Evolutionary conservation across 2,113 vertebrate genomes (phyloP).

Genomic region (Aplodontia rufa): DNA sequence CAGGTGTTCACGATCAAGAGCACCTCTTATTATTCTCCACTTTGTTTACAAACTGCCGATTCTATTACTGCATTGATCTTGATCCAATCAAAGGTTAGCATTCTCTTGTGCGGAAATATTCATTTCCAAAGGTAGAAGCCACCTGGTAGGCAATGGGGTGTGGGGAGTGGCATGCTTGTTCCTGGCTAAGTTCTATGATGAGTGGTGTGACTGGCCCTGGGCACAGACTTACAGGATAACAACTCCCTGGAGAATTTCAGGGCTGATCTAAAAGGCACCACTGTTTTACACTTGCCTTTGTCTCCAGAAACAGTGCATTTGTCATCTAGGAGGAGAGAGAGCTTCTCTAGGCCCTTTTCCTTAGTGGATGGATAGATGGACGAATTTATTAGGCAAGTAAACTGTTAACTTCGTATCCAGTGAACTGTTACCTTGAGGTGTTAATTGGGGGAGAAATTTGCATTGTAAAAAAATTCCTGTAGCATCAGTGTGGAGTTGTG

Average conservation of each 20-base stretch:
- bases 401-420: not conserved
- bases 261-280: not conserved
- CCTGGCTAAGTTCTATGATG: not conserved
- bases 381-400: constrained; percentile 17
- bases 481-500: too few species aligned
- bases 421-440: not conserved
- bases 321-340: not conserved
- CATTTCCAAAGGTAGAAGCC: not conserved
- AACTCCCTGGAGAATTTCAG: not conserved
- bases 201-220: not conserved
- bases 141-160: not conserved
- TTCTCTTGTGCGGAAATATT: not conserved
- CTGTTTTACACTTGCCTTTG: not conserved
- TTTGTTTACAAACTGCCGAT: constrained; percentile 11
- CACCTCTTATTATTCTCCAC: not conserved
- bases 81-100: not conserved
- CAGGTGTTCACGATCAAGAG: not conserved
- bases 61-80: not conserved
- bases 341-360: not conserved
- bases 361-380: not conserved
- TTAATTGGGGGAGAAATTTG: too few species aligned
- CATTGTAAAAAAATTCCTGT: too few species aligned
- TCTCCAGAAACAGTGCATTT: not conserved
- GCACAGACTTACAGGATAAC: not conserved
- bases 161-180: not conserved